These are phyloP conservation scores for Paedocypris sp. DNA, from an alignment of 2,113 vertebrate species.

Conservation along the genomic window DNA sequence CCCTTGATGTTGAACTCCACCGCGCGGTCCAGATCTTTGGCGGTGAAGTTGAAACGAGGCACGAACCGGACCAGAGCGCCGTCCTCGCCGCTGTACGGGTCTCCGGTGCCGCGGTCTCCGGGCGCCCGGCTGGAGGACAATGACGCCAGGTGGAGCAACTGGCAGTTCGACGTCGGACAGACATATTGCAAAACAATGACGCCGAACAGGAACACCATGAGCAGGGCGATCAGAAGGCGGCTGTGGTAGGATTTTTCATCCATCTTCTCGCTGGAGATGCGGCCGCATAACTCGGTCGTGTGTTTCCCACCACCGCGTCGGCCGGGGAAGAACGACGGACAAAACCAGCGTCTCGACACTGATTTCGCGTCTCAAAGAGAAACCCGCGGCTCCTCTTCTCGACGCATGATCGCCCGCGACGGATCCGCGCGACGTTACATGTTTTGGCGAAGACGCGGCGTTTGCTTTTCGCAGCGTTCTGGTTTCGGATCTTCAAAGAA, in stretches of 20 bases:
- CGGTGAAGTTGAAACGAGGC: constrained; percentile 82
- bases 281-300: constrained; percentile 55
- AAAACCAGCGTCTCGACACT: neutral
- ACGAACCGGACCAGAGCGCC: constrained; percentile 75
- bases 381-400: neutral
- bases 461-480: neutral
- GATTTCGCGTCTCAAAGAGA: neutral
- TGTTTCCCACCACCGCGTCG: constrained; percentile 24
- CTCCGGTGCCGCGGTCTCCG: constrained; percentile 47
- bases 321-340: constrained; percentile 18
- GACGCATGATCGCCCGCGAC: neutral
- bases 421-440: neutral
- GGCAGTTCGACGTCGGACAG: constrained; percentile 83
- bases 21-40: constrained; percentile 66
- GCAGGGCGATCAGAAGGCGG: constrained; percentile 71
- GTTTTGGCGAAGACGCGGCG: neutral
- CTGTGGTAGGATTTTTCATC: constrained; percentile 84
- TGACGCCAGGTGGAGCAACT: constrained; percentile 68
- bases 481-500: neutral
- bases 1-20: constrained; percentile 86
- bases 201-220: constrained; percentile 80
- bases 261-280: constrained; percentile 65
- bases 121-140: constrained; percentile 41
- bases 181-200: constrained; percentile 88
- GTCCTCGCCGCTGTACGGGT: constrained; percentile 85